Conservation (phyloP, 1,140 invertebrate genomes). For the Capitella teleta region DNA sequence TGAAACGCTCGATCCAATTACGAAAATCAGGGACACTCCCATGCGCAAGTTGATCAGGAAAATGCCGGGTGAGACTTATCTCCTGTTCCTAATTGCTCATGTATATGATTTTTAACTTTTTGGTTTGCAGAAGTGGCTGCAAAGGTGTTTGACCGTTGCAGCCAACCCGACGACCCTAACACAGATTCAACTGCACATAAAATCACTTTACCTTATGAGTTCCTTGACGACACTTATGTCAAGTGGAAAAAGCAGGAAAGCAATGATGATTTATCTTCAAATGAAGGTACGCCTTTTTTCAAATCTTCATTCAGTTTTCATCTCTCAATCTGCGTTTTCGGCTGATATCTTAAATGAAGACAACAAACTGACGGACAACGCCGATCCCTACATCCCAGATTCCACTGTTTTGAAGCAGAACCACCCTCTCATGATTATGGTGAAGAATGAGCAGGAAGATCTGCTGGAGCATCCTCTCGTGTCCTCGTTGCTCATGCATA, state of each 20-base stretch:
- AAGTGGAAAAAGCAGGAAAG: constrained; percentile 20
- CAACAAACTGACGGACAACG: constrained; percentile 20
- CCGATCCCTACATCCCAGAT: constrained; percentile 33
- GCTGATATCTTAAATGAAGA: constrained; percentile 36
- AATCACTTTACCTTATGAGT: constrained; percentile 46
- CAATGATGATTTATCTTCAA: no score
- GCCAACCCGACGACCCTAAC: constrained; percentile 32
- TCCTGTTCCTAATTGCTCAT: no score
- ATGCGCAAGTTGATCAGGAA: constrained; percentile 46
- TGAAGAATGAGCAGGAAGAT: constrained; percentile 29
- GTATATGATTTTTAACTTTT: not conserved
- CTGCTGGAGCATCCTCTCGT: constrained; percentile 46
- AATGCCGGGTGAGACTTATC: constrained; percentile 45
- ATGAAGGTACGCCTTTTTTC: no score
- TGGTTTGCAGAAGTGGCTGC: constrained; percentile 41
- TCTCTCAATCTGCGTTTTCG: no score
- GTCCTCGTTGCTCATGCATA: constrained; percentile 42
- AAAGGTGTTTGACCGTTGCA: constrained; percentile 43
- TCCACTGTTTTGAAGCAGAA: constrained; percentile 43
- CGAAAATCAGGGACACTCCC: constrained; percentile 38
- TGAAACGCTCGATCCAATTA: constrained; percentile 26
- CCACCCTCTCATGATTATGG: constrained; percentile 48
- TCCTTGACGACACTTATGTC: constrained; percentile 46
- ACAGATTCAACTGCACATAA: constrained; percentile 34
- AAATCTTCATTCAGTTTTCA: no score